Base-by-base conservation (phyloP, 1,140 invertebrate genomes). In the Triops cancriformis region DNA sequence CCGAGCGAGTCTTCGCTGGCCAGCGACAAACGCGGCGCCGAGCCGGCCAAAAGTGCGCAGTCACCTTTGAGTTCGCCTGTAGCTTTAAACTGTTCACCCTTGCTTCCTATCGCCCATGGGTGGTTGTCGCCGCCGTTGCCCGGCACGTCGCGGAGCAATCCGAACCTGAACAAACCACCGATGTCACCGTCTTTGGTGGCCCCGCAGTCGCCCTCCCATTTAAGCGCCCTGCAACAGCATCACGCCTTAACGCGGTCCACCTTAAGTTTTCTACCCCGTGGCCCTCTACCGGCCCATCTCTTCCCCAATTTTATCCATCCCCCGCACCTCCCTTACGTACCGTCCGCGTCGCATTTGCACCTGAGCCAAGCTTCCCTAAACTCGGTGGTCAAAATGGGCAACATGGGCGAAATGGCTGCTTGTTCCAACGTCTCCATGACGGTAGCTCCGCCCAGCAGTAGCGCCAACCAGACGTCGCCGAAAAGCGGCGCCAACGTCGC, bases 251-350 rank as follows among this genome's bases (percentile, higher is more conserved):
- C 51, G 10, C 51, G 51, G 0, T 64, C 51, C 14, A 6, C 51
- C 0, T 18, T 64, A 10, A 64, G 51, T 64, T 64, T 64, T 23
- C 23, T 64, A 64, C 51, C 51, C 10, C 51, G 51, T 23, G 51
- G 51, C 14, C 51, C 51, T 18, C 14, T 64, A 23, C 51, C 51
- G 3, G 51, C 51, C 3, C 51, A 64, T 18, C 51, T 64, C 51
- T 64, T 64, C 51, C 51, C 51, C 23, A 64, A 64, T 64, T 64
- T 64, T 14, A 64, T 64, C 51, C 51, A 64, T 64, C 51, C 51
- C 6, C 51, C 51, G 18, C 51, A 64, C 23, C 14, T 64, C 6
- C 51, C 51, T n/a, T 64, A 64, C 51, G 18, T 64, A 14, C 51
- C 51, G 23, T n/a, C 51, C 51, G 51, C 51, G 14, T n/a, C 51